Evolutionary conservation across 2,113 vertebrate species (phyloP).

Genomic region (Etheostoma cragini): DNA sequence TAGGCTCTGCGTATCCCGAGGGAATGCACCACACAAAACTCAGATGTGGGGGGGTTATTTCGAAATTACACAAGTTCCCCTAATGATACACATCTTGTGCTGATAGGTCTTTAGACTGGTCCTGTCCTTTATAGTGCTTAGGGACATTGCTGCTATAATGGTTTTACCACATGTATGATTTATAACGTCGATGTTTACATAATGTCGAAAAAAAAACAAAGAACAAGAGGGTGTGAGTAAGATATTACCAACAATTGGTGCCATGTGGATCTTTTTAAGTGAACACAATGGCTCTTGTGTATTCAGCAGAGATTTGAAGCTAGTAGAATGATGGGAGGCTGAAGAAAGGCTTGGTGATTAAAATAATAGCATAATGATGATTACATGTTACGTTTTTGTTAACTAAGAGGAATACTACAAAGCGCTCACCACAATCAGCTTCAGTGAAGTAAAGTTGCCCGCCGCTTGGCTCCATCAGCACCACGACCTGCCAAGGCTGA

Average conservation of each 20-base stretch:
- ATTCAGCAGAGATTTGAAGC: constrained; percentile 15
- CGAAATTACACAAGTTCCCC: no score
- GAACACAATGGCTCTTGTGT: constrained; percentile 8
- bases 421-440: constrained; percentile 1
- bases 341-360: neutral
- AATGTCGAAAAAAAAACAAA: neutral
- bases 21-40: no score
- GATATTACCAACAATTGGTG: neutral
- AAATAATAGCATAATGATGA: neutral
- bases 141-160: neutral
- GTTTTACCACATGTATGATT: neutral
- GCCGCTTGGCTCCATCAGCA: constrained; percentile 27
- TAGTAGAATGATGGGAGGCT: neutral
- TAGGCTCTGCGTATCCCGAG: no score
- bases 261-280: constrained; percentile 33
- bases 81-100: no score
- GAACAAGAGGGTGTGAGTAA: neutral
- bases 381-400: neutral
- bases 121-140: no score
- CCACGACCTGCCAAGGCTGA: constrained; percentile 36
- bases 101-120: no score
- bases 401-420: constrained; percentile 3
- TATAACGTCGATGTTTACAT: neutral
- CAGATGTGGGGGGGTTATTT: no score
- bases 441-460: constrained; percentile 27